These are phyloP conservation scores for Carapus acus DNA, from an alignment of 2,797 vertebrate species.

Conservation along the genomic window DNA sequence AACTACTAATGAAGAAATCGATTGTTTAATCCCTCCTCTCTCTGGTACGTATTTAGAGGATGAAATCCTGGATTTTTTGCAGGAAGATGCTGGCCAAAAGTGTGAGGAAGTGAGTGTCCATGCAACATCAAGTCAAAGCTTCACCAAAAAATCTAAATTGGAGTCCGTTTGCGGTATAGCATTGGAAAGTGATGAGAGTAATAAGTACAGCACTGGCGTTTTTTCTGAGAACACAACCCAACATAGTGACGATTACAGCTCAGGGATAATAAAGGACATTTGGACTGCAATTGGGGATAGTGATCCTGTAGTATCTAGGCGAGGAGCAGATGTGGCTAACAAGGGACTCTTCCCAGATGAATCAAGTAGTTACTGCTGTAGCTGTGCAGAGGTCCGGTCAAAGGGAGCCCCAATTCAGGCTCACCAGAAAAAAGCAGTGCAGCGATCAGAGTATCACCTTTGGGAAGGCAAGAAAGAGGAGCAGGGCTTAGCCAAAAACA, in stretches of 20 bases:
- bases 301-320: slow-evolving; percentile 66
- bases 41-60: slow-evolving; percentile 89
- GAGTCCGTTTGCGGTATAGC: slow-evolving; percentile 98
- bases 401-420: slow-evolving; percentile 76
- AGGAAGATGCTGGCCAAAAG: slow-evolving; percentile 77
- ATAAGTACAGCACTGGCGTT: slow-evolving; percentile 79
- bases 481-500: slow-evolving; percentile 78
- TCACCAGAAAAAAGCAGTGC: slow-evolving; percentile 85
- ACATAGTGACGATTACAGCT: slow-evolving; percentile 87
- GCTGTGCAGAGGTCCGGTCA: slow-evolving; percentile 81
- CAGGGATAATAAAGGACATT: slow-evolving; percentile 98
- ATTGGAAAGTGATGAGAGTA: slow-evolving; percentile 85
- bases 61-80: slow-evolving; percentile 92
- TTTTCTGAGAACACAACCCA: slow-evolving; percentile 80
- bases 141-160: slow-evolving; percentile 94
- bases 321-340: slow-evolving; percentile 74
- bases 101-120: slow-evolving; percentile 77
- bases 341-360: slow-evolving; percentile 82
- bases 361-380: slow-evolving; percentile 78
- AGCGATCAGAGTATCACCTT: slow-evolving; percentile 93
- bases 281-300: slow-evolving; percentile 88
- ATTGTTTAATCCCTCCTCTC: slow-evolving; percentile 86
- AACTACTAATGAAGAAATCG: slow-evolving; percentile 83
- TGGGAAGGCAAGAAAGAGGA: slow-evolving; percentile 94
- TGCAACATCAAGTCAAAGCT: slow-evolving; percentile 79